phyloP scores from a whole-genome alignment of 2,797 vertebrate genomes.

The Melanotaenia pygmaea region DNA sequence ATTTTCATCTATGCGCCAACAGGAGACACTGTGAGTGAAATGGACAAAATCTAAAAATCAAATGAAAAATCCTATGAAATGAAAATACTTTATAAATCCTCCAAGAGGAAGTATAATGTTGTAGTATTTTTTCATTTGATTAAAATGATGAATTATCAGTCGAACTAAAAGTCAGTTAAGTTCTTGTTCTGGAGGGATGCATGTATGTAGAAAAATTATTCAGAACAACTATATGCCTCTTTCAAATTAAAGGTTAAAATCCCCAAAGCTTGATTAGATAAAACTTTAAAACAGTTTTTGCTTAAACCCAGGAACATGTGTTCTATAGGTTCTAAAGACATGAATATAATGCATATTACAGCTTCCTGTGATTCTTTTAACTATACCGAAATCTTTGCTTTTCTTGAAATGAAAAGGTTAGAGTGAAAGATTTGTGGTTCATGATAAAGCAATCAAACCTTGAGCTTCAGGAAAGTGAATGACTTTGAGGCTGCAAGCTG shows the following conservation, averaged over 20 bases:
- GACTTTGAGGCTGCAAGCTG: conserved; percentile 3
- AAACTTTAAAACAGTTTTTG: not conserved
- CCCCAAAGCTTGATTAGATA: not conserved
- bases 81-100: too few species aligned
- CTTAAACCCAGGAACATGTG: not conserved
- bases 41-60: too few species aligned
- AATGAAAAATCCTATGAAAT: too few species aligned
- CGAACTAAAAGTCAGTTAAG: too few species aligned
- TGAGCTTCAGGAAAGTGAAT: not conserved
- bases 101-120: too few species aligned
- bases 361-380: not conserved
- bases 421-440: not conserved
- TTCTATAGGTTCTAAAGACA: not conserved
- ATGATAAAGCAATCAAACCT: not conserved
- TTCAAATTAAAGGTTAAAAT: not conserved
- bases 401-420: not conserved
- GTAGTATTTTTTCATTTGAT: too few species aligned
- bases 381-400: not conserved
- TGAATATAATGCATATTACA: not conserved
- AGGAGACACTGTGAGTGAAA: too few species aligned
- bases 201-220: too few species aligned
- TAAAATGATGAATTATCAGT: too few species aligned
- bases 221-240: too few species aligned
- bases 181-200: not conserved
- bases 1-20: not conserved